Conservation (phyloP, 2,888 invertebrate species). For the Acronicta psi region DNA sequence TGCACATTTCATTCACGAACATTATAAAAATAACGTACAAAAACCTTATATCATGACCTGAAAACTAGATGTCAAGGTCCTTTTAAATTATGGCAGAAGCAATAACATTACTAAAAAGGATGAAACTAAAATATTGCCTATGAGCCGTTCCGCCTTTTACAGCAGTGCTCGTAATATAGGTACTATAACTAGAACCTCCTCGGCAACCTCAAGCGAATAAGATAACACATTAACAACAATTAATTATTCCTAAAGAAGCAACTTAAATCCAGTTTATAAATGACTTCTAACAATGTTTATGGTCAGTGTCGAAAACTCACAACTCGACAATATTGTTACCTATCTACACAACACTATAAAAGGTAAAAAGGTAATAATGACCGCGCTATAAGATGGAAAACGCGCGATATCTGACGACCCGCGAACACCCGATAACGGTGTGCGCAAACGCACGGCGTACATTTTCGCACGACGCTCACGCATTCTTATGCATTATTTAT, state of each 20-base stretch:
- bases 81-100: conserved; percentile 15
- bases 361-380: conserved; percentile 60
- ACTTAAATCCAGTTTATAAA: conserved; percentile 50
- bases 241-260: conserved; percentile 43
- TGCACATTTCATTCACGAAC: neutral
- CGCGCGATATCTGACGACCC: conserved; percentile 61
- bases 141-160: conserved; percentile 28
- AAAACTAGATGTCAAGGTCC: conserved; percentile 20
- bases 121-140: conserved; percentile 7
- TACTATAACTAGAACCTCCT: conserved; percentile 15
- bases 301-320: conserved; percentile 45
- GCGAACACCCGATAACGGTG: conserved; percentile 62
- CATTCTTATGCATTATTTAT: conserved; percentile 84
- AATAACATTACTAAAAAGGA: neutral
- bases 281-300: conserved; percentile 47
- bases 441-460: conserved; percentile 62
- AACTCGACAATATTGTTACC: conserved; percentile 49
- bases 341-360: conserved; percentile 45
- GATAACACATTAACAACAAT: conserved; percentile 33
- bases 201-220: conserved; percentile 32
- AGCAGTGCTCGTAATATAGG: conserved; percentile 13
- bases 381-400: conserved; percentile 53
- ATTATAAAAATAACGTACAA: too few relatives aligned
- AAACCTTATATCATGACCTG: conserved; percentile 6
- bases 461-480: conserved; percentile 80